phyloP scores from a whole-genome alignment of 2,113 vertebrate species.

The Cervus canadensis region DNA sequence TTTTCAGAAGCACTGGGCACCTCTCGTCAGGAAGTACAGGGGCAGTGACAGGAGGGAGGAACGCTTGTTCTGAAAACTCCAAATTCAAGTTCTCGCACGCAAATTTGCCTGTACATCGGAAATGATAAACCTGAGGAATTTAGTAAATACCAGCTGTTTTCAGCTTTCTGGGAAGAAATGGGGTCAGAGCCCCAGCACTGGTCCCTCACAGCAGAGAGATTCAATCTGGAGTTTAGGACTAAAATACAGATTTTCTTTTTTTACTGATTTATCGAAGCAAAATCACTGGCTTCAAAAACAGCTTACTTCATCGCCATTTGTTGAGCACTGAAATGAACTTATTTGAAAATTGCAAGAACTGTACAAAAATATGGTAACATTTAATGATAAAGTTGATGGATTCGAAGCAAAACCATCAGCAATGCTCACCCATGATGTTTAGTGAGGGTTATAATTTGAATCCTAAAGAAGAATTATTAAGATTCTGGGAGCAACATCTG shows the following conservation, averaged over 20 bases:
- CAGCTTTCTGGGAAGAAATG: background rate
- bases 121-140: accelerated
- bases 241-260: accelerated
- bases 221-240: background rate
- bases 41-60: accelerated
- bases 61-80: accelerated
- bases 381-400: background rate
- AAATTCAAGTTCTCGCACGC: background rate
- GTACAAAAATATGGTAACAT: background rate
- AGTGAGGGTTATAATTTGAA: background rate
- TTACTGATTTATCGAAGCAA: accelerated
- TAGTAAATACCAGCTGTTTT: background rate
- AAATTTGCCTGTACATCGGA: background rate
- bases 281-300: background rate
- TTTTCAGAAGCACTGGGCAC: accelerated
- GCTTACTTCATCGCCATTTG: background rate
- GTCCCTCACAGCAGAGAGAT: background rate
- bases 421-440: background rate
- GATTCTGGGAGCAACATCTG: background rate
- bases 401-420: background rate
- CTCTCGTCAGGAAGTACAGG: accelerated
- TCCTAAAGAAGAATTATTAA: background rate
- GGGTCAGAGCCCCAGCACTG: background rate
- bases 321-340: background rate
- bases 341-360: background rate